phyloP scores from a whole-genome alignment of 92 coral and sea anemone species.

The Phenganax subtilis region DNA sequence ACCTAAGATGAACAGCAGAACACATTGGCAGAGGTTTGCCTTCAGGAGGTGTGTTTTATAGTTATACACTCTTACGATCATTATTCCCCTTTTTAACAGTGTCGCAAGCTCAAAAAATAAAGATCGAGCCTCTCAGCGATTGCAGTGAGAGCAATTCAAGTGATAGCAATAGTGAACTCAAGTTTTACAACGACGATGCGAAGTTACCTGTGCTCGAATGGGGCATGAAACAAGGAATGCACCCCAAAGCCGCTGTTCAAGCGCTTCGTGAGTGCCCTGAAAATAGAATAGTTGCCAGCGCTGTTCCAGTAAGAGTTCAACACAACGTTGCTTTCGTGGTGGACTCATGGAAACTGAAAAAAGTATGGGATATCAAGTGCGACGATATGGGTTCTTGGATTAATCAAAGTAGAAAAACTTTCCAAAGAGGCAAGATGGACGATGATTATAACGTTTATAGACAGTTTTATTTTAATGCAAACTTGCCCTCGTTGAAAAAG shows the following conservation, averaged over 20 bases:
- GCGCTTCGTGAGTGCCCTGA: not conserved
- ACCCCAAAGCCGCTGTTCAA: not conserved
- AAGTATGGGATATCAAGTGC: not conserved
- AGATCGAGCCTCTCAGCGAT: not conserved
- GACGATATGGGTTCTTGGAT: slow-evolving; percentile 29
- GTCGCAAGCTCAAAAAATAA: not conserved
- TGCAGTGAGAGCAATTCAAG: not conserved
- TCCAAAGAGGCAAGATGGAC: not conserved
- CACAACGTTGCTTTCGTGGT: slow-evolving; percentile 19
- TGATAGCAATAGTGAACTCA: not conserved
- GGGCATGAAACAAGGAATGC: not conserved
- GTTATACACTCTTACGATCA: not conserved
- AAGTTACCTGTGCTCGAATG: not conserved
- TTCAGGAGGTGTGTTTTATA: no score
- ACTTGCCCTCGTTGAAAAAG: no score
- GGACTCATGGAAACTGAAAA: slow-evolving; percentile 6
- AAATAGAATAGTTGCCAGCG: slow-evolving; percentile 5
- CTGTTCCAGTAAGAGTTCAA: slow-evolving; percentile 19
- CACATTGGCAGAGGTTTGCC: no score
- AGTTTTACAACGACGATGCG: not conserved
- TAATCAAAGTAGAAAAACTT: not conserved
- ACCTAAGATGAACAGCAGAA: no score
- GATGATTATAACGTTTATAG: slow-evolving; percentile 14
- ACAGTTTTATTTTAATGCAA: slow-evolving; percentile 18
- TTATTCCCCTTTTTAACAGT: not conserved